phyloP scores from a whole-genome alignment of 2,113 vertebrate species.

The Tyrannus savana region DNA sequence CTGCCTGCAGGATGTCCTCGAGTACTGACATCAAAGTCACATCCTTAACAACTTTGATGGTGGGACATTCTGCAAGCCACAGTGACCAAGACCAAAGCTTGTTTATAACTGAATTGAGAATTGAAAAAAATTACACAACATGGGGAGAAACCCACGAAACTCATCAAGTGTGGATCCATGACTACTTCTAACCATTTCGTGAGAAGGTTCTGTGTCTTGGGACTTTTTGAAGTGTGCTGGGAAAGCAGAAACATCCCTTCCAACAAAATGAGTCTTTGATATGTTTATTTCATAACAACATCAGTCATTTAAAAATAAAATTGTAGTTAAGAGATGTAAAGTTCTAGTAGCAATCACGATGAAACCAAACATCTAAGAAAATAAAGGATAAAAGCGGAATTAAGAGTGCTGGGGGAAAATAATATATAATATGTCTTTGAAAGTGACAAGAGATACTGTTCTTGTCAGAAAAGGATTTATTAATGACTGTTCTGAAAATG shows the following conservation, averaged over 20 bases:
- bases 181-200: neutral
- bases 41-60: neutral
- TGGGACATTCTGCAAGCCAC: neutral
- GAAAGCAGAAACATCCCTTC: neutral
- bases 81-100: neutral
- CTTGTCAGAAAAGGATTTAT: neutral
- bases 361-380: neutral
- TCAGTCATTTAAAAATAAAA: neutral
- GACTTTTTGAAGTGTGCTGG: neutral
- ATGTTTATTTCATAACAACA: neutral
- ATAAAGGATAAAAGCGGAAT: neutral
- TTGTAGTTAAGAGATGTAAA: neutral
- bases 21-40: neutral
- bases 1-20: neutral
- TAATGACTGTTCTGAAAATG: neutral
- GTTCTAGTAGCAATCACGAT: neutral
- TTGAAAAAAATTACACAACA: accelerated
- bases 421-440: neutral
- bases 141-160: neutral
- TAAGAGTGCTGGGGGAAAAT: neutral
- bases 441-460: neutral
- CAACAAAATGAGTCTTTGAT: neutral
- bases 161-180: neutral
- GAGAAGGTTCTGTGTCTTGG: neutral
- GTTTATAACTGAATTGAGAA: neutral